Conservation (phyloP, 2,888 invertebrate species). For the Seira sanloemensis region DNA sequence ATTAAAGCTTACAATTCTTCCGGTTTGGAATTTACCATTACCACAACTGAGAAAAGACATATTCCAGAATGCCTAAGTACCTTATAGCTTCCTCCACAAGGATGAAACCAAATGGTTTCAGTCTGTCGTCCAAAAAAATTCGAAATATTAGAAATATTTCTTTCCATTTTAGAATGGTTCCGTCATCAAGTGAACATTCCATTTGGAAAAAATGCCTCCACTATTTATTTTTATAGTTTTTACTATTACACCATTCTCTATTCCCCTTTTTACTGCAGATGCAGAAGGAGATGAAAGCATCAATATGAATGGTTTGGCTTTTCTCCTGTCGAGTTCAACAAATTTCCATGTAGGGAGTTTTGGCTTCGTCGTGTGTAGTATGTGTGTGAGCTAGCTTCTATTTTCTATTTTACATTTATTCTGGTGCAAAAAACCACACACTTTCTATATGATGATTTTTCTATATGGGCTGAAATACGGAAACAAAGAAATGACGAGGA, state of each 20-base stretch:
- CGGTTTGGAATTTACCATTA: not conserved
- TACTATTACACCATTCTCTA: not conserved
- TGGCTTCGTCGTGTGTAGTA: not conserved
- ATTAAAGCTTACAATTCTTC: not conserved
- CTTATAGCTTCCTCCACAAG: not conserved
- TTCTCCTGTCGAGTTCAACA: not conserved
- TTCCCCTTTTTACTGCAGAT: not conserved
- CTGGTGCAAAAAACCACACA: not conserved
- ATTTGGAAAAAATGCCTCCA: constrained; percentile 10
- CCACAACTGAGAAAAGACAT: not conserved
- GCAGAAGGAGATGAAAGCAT: not conserved
- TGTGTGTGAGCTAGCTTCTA: too few species aligned
- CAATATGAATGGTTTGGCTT: not conserved
- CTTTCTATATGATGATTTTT: not conserved
- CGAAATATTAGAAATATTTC: not conserved
- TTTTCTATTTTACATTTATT: too few species aligned
- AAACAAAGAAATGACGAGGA: not conserved
- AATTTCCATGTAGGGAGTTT: not conserved
- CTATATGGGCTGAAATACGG: not conserved
- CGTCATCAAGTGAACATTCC: constrained; percentile 1
- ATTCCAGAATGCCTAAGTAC: not conserved
- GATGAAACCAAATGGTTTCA: constrained; percentile 36
- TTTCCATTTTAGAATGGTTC: not conserved
- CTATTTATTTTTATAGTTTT: not conserved
- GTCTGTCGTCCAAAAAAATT: constrained; percentile 20